Percentiles rank a stretch among this genome's conserved stretches.
Evolutionary conservation across 2,888 invertebrate genomes (phyloP).

Genomic region (Drosophila diplacantha): DNA sequence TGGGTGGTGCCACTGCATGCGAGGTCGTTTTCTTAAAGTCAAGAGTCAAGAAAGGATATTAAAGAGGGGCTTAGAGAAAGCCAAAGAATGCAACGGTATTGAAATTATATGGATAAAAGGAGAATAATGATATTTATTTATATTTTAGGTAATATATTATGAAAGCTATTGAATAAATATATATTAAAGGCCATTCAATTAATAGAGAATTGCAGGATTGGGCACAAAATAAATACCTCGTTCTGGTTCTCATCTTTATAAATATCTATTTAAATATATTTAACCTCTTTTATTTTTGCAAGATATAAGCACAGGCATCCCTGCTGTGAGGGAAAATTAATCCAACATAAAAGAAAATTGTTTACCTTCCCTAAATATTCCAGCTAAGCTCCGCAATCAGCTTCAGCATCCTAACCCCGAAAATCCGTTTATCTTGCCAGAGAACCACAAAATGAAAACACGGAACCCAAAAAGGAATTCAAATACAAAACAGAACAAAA

Average conservation of each 20-base stretch:
- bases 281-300: background rate
- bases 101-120: background rate
- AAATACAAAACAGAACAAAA: constrained; percentile 9
- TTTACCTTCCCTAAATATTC: background rate
- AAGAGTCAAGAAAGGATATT: background rate
- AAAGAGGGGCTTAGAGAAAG: too few species aligned
- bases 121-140: too few species aligned
- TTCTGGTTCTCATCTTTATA: background rate
- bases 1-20: constrained; percentile 19
- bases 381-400: constrained; percentile 16
- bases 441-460: constrained; percentile 19
- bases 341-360: background rate
- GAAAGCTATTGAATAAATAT: too few species aligned
- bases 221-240: too few species aligned
- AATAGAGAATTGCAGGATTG: too few species aligned
- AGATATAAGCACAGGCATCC: background rate
- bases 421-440: constrained; percentile 21
- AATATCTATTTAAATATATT: background rate
- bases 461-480: constrained; percentile 3
- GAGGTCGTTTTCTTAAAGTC: constrained; percentile 23
- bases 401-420: background rate
- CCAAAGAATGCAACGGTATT: background rate
- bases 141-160: background rate
- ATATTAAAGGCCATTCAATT: background rate
- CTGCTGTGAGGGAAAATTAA: background rate